A percentile compares a stretch with the other conserved stretches of the same genome.
These are phyloP conservation scores for Rhamnusium bicolor DNA, from an alignment of 2,888 invertebrate genomes.

Conservation along the genomic window DNA sequence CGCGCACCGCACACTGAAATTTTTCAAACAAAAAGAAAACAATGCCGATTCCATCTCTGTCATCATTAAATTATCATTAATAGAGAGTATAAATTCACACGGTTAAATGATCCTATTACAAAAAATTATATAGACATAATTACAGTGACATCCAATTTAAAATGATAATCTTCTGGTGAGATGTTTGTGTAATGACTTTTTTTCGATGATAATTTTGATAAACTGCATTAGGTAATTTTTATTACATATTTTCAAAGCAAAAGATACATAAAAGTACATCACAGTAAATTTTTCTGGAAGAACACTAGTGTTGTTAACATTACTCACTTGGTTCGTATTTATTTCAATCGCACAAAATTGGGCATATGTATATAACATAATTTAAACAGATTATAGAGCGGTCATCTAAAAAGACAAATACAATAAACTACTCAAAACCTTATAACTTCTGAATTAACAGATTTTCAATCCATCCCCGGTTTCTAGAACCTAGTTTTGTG, in stretches of 20 bases:
- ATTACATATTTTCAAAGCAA: not conserved
- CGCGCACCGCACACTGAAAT: constrained; percentile 93
- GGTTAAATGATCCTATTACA: constrained; percentile 15
- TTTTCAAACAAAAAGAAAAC: constrained; percentile 50
- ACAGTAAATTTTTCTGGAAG: no score
- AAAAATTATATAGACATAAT: constrained; percentile 14
- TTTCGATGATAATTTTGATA: constrained; percentile 23
- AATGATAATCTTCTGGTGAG: constrained; percentile 54
- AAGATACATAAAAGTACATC: not conserved
- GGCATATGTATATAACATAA: no score
- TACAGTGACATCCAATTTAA: constrained; percentile 35
- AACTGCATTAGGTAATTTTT: not conserved
- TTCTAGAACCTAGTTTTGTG: no score
- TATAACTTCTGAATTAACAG: no score
- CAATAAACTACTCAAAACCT: no score
- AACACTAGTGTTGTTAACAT: no score
- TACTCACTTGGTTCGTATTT: no score
- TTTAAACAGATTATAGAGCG: no score
- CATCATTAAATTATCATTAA: constrained; percentile 35
- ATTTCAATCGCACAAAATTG: no score
- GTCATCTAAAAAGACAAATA: no score
- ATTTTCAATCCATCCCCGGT: no score
- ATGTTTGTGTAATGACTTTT: constrained; percentile 11
- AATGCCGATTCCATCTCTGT: constrained; percentile 48
- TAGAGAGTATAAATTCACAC: constrained; percentile 15